These are phyloP conservation scores for Dusona sp. DNA, from an alignment of 2,888 invertebrate genomes.

Conservation along the genomic window DNA sequence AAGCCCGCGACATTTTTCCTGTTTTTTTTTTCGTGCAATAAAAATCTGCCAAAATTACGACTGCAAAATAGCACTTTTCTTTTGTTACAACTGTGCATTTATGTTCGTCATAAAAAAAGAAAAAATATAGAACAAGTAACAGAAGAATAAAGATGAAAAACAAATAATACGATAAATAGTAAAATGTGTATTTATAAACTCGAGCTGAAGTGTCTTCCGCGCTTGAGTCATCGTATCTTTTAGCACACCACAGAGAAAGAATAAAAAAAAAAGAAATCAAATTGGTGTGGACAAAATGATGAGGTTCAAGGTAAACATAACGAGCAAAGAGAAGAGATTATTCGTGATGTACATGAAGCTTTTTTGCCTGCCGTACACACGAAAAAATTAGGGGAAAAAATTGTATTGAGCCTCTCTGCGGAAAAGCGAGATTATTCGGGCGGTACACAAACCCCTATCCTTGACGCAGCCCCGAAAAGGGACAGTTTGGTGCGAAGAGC, in stretches of 20 bases:
- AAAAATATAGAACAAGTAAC: neutral
- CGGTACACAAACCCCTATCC: slow-evolving; percentile 51
- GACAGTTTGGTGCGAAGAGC: slow-evolving; percentile 41
- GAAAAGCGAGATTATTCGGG: slow-evolving; percentile 65
- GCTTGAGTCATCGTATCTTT: slow-evolving; percentile 24
- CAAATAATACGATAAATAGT: slow-evolving; percentile 49
- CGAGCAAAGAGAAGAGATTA: slow-evolving; percentile 51
- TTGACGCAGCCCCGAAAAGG: slow-evolving; percentile 52
- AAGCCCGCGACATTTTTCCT: slow-evolving; percentile 18
- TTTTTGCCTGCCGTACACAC: slow-evolving; percentile 58
- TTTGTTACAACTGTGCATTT: slow-evolving; percentile 52
- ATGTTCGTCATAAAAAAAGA: slow-evolving; percentile 44
- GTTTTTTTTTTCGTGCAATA: slow-evolving; percentile 49
- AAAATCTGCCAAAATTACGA: slow-evolving; percentile 65
- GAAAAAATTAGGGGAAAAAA: slow-evolving; percentile 53
- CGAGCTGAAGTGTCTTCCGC: slow-evolving; percentile 33
- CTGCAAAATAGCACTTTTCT: slow-evolving; percentile 53
- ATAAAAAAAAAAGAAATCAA: slow-evolving; percentile 19
- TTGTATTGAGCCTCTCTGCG: slow-evolving; percentile 44
- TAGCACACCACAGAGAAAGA: neutral
- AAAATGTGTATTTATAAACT: slow-evolving; percentile 33
- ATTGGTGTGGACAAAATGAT: neutral
- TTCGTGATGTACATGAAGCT: slow-evolving; percentile 60
- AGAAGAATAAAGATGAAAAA: slow-evolving; percentile 29
- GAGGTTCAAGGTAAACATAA: slow-evolving; percentile 37